Evolutionary conservation across 2,113 vertebrate genomes (phyloP).

Genomic region (Centropus unirufus): DNA sequence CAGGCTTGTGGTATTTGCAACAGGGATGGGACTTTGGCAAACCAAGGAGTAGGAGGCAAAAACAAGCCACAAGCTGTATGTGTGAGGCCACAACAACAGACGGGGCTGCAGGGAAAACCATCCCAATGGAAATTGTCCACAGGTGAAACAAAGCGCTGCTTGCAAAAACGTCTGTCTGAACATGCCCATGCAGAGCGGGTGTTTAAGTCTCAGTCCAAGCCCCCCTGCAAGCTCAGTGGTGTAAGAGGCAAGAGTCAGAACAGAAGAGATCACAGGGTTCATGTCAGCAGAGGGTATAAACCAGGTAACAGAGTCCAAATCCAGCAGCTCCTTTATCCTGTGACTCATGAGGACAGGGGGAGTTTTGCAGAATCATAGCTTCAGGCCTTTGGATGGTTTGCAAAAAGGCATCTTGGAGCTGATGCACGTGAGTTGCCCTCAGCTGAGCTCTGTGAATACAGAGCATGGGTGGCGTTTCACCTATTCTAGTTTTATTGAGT

Average conservation of each 20-base stretch:
- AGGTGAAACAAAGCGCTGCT: constrained; percentile 15
- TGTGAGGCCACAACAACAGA: not conserved
- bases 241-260: constrained; percentile 7
- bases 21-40: not conserved
- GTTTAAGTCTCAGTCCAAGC: not conserved
- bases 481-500: not conserved
- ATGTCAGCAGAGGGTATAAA: not conserved
- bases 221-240: not conserved
- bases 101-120: constrained; percentile 14
- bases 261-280: constrained; percentile 12
- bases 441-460: not conserved
- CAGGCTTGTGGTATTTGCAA: not conserved
- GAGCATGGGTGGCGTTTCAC: not conserved
- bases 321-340: not conserved
- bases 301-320: not conserved
- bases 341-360: not conserved
- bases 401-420: not conserved
- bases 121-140: not conserved
- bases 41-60: not conserved
- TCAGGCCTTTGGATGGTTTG: not conserved
- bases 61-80: constrained; percentile 22
- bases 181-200: not conserved
- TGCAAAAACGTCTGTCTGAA: constrained; percentile 33
- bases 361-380: not conserved
- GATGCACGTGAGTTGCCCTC: not conserved